Base-by-base conservation (phyloP, 64 coral and sea anemone species). In the Platygyra sinensis region DNA sequence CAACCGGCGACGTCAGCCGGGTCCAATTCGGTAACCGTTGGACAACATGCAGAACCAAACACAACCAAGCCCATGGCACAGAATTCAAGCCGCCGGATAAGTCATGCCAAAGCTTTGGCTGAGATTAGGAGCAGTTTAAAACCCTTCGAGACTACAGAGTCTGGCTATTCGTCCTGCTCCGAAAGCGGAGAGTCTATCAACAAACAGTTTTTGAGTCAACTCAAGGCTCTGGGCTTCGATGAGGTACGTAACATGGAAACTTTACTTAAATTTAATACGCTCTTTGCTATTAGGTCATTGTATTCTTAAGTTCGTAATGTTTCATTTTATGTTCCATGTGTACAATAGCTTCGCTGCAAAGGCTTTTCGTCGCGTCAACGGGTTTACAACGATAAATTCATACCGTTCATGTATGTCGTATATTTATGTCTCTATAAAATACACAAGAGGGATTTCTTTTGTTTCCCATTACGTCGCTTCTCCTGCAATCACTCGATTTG, bases 141-240 rank as follows among this genome's bases (percentile, higher is more conserved):
- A 59, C 95, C 95, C 12, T 93, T 89, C 60, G 95, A 83, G 24
- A 62, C 95, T 11, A 87, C 87, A 10, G 95, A 97, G 31, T 97
- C 95, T 0, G 95, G 95, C 8, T 97, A 97, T 80, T 97, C 95
- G n/a, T 97, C 95, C 0, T 94, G 91, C 55, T 88, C 92, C n/a
- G 95, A 97, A 67, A 77, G 87, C 22, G 71, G 71, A 30, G 95
- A 93, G 52, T 63, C 77, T 1, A 84, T 94, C 36, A 97, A 91
- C 76, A 97, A 72, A 79, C 91, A 94, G 38, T 87, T 88, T 74
- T 67, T 93, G 19, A 74, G 93, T 19, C 88, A 94, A 90, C 92
- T 97, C 5, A 86, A 90, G 14, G 84, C 91, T 11, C 77, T 91
- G 16, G 95, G 95, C 2, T 72, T 90, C 52, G 95, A 97, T 22